Base-by-base conservation (phyloP, 2,113 vertebrate species). In the Heptranchias perlo region DNA sequence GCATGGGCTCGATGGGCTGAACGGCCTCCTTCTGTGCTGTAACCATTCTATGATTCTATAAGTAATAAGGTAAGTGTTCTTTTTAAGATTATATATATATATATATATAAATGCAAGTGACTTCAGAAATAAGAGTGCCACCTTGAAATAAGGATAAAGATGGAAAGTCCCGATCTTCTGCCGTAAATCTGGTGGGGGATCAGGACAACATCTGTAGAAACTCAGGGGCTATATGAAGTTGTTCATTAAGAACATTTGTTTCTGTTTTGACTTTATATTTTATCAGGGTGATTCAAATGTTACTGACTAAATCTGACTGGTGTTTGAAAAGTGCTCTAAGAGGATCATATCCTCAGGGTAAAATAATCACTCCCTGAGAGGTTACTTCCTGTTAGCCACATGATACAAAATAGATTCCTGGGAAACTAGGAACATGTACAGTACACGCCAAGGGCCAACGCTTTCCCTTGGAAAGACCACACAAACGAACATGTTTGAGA, bases 401-500 rank as follows among this genome's bases (percentile, higher is more conserved):
- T 49, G 25, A 47, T 47, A 64, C 62, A 94, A 94, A 47, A 4
- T 62, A 94, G 93, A 94, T 94, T 67, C 93, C 93, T 67, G 64
- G 62, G 93, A 94, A 93, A 47, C 93, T 67, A 25, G 35, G 64
- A 94, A 44, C 21, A 94, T 13, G 23, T 62, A 58, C 87, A 61
- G 87, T 92, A 31, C 39, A 94, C 39, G 67, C 62, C 64, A 94
- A 65, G 62, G 62, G 64, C 93, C 93, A 65, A 94, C n/a, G 47
- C n/a, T 47, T 94, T 67, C 21, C 44, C n/a, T 67, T 49, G 39
- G 93, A 67, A 64, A 94, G 91, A 94, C 58, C 91, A 23, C 91
- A 61, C 91, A 94, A 93, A 94, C 47, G 93, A 94, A 67, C 62
- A 49, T 16, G 25, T 67, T 94, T 94, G 64, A 94, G 93, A 67